A percentile compares a stretch with the other conserved stretches of the same genome.
Evolutionary conservation across 2,888 invertebrate genomes (phyloP).

Genomic region (Hirtodrosophila histrioides): DNA sequence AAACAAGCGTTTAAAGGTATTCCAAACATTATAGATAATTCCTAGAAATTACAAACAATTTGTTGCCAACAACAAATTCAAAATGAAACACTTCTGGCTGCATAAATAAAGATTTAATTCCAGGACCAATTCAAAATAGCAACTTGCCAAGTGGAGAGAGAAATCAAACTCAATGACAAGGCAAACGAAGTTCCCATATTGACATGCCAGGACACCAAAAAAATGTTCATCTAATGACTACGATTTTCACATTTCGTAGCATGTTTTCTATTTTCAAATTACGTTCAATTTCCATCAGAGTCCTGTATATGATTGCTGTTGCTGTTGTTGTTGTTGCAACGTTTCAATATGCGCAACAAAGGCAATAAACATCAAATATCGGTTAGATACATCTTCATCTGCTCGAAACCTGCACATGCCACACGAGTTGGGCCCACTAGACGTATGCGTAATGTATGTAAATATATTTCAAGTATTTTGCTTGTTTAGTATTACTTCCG

Average conservation of each 20-base stretch:
- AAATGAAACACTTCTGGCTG: not conserved
- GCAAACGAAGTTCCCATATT: constrained; percentile 27
- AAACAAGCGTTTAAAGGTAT: not conserved
- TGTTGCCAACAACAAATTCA: not conserved
- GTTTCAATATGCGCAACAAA: constrained; percentile 67
- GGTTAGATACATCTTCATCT: constrained; percentile 80
- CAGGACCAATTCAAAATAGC: constrained; percentile 17
- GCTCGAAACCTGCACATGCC: constrained; percentile 29
- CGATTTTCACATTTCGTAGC: constrained; percentile 45
- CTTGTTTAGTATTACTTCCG: constrained; percentile 76
- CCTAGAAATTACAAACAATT: no score
- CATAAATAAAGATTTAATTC: constrained; percentile 17
- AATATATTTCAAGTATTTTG: constrained; percentile 76
- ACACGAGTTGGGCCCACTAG: constrained; percentile 46
- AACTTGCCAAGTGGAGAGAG: constrained; percentile 8
- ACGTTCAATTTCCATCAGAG: constrained; percentile 7
- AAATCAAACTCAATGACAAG: constrained; percentile 23
- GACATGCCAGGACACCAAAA: constrained; percentile 11
- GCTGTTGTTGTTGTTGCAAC: constrained; percentile 42
- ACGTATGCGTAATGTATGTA: constrained; percentile 77
- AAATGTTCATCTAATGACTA: constrained; percentile 55
- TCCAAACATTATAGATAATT: no score
- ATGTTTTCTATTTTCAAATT: constrained; percentile 42
- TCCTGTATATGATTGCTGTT: constrained; percentile 5
- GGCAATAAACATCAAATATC: constrained; percentile 79